A percentile compares a stretch with the other conserved stretches of the same genome.
phyloP scores from a whole-genome alignment of 2,113 vertebrate genomes.

The Morphnarchus princeps region DNA sequence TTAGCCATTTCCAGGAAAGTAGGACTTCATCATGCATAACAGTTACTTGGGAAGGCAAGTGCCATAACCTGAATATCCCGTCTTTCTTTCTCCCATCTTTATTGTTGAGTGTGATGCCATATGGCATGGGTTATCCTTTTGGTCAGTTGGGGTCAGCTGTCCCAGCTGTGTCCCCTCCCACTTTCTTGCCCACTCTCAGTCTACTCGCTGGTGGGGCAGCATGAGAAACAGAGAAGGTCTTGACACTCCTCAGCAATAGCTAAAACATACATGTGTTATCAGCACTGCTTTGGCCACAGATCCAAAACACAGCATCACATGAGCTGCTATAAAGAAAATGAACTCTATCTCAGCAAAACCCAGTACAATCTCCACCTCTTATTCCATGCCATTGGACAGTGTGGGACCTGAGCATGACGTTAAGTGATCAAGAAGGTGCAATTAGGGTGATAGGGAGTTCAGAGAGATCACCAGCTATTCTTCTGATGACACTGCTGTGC shows the following conservation, averaged over 20 bases:
- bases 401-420: background rate
- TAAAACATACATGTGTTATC: background rate
- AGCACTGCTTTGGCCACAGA: background rate
- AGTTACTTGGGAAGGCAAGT: background rate
- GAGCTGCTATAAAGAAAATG: background rate
- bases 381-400: background rate
- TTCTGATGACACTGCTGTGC: background rate
- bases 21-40: accelerated
- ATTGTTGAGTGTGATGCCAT: background rate
- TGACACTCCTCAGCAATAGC: background rate
- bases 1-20: background rate
- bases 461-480: background rate
- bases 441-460: background rate
- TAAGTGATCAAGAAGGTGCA: background rate
- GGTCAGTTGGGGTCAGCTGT: background rate
- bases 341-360: background rate
- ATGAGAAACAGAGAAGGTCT: background rate
- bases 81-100: background rate
- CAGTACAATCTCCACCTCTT: background rate
- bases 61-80: background rate
- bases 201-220: accelerated
- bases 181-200: background rate
- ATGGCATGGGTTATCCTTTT: background rate
- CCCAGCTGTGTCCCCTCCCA: background rate
- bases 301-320: background rate